Evolutionary conservation across 2,888 invertebrate genomes (phyloP).

Genomic region (Petrolisthes cinctipes): DNA sequence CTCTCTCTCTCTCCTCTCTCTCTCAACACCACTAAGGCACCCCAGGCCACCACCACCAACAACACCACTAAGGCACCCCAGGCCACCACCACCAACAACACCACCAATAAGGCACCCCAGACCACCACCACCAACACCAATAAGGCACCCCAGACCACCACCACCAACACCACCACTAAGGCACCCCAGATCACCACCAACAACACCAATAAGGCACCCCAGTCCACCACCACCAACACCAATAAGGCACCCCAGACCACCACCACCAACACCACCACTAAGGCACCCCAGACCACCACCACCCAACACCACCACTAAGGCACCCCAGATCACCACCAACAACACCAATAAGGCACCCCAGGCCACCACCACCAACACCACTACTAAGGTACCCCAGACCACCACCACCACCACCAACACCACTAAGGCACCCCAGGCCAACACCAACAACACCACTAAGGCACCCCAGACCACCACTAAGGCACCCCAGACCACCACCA

Average conservation of each 20-base stretch:
- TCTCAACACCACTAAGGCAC: not conserved
- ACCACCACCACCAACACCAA: not conserved
- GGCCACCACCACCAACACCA: constrained; percentile 6
- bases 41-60: constrained; percentile 5
- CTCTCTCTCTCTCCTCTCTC: not conserved
- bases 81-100: constrained; percentile 16
- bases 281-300: not conserved
- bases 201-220: no score
- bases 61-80: not conserved
- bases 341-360: not conserved
- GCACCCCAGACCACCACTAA: not conserved
- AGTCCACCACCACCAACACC: no score
- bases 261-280: not conserved
- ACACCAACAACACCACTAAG: constrained; percentile 1
- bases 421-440: not conserved
- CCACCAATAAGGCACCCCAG: not conserved
- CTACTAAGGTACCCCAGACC: not conserved
- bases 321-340: not conserved
- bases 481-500: no score
- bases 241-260: not conserved
- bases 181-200: not conserved
- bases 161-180: not conserved
- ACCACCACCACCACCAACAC: constrained; percentile 13
- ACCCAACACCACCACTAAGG: constrained; percentile 1
- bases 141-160: not conserved